Base-by-base conservation (phyloP, 1,140 invertebrate species). In the Cyclina sinensis region DNA sequence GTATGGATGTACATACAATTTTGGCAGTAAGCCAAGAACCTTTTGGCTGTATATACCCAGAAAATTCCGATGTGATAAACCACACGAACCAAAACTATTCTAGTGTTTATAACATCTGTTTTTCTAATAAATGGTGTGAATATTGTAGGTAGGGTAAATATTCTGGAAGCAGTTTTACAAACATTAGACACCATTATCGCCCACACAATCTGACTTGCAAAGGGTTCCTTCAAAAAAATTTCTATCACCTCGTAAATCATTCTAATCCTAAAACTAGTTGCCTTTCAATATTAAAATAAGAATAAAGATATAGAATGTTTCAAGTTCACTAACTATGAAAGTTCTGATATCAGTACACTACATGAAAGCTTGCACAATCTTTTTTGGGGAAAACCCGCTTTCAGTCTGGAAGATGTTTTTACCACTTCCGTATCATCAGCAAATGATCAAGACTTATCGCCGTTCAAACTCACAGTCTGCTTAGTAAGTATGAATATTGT, bases 81-180 rank as follows among this genome's bases (percentile, higher is more conserved):
- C 0, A 37, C 32, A 11, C 43, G 24, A 43, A n/a, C 46, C 1
- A 2, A 76, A n/a, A 76, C 24, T 76, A n/a, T 27, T 76, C n/a
- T 21, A 48, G 39, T 76, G 73, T 76, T 76, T 76, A 51, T 27
- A 76, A 76, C 73, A 76, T 39, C 73, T 76, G 73, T 76, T 48
- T n/a, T 76, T 48, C 39, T 46, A 16, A 48, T 48, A 48, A 68
- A 68, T 48, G n/a, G 43, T 46, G 39, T 46, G 73, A 48, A 48
- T 48, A 51, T 48, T 2, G 24, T 76, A 48, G 24, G 43, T 48
- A 76, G 73, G 39, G 39, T 51, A 51, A 48, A 76, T 48, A 27
- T 51, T 76, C 39, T 1, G 39, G 27, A n/a, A 48, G n/a, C 46
- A 48, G 39, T 46, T 76, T 76, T 27, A 37, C 73, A 2, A 35